Conservation (phyloP, 2,797 vertebrate genomes). For the Helicolenus hilgendorfi region DNA sequence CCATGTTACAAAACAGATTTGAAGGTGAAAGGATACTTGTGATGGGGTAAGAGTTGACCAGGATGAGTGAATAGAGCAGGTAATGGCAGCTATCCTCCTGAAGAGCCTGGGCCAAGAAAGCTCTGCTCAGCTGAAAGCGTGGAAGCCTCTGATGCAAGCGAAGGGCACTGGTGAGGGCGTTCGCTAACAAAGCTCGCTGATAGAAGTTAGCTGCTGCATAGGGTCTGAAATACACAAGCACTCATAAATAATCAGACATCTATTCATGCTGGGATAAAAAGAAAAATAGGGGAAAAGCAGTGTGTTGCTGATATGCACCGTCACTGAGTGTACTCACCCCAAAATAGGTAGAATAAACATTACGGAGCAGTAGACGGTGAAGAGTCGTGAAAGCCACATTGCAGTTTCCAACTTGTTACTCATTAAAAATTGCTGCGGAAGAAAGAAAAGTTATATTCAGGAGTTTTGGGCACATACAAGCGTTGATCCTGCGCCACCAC, state of each 20-base stretch:
- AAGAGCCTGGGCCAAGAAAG: constrained; percentile 96
- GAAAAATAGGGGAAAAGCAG: neutral
- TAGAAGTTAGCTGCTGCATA: constrained; percentile 98
- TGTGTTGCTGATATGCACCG: neutral
- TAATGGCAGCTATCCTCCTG: constrained; percentile 99
- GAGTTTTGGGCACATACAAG: neutral
- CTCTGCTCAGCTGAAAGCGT: constrained; percentile 96
- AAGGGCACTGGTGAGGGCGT: constrained; percentile 98
- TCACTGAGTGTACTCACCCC: constrained; percentile 91
- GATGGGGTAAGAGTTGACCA: constrained; percentile 98
- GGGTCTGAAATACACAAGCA: constrained; percentile 87
- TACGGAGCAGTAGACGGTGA: constrained; percentile 98
- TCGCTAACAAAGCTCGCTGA: constrained; percentile 97
- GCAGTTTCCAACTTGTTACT: constrained; percentile 97
- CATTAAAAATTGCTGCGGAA: constrained; percentile 96
- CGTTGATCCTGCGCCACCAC: neutral
- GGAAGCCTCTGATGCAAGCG: constrained; percentile 97
- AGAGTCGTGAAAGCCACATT: constrained; percentile 98
- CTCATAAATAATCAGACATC: neutral
- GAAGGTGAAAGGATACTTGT: constrained; percentile 95
- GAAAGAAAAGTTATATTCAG: neutral
- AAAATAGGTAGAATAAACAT: constrained; percentile 98
- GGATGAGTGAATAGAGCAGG: constrained; percentile 97
- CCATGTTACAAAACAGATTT: neutral
- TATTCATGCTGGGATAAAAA: neutral